Evolutionary conservation across 2,888 invertebrate species (phyloP), one percentile per base, ranked within the genome.

Genomic region (Diplazon laetatorius): DNA sequence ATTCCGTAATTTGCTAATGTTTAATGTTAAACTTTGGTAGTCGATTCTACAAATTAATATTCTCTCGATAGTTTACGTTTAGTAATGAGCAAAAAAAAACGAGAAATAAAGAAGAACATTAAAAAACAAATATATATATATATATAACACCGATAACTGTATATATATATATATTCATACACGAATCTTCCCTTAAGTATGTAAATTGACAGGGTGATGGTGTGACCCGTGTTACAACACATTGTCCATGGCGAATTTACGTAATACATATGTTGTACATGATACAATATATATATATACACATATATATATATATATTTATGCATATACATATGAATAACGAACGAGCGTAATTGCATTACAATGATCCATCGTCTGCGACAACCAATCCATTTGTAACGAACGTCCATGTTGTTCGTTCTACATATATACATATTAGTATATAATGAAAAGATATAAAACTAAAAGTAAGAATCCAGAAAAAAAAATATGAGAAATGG

Each of bases 101-200:
- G 1, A 60, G 60, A 22, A 73, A 69, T 44, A 46, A 30, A 14
- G 35, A 70, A 60, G n/a, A n/a, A n/a, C n/a, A n/a, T n/a, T n/a
- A n/a, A n/a, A n/a, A n/a, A n/a, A n/a, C n/a, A n/a, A n/a, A n/a
- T n/a, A n/a, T n/a, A n/a, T n/a, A n/a, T n/a, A n/a, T n/a, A n/a
- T n/a, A 71, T 55, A 65, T 60, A 44, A 76, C 66, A 74, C 69
- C 72, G 50, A 62, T 77, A 77, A 79, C 77, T 81, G 80, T 80
- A 80, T 76, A 82, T 82, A 80, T 76, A 82, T 82, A 82, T 69
- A 80, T 81, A 76, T 74, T 46, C 59, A 76, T 73, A 82, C 76
- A 74, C 80, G 72, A 73, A 75, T 62, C 44, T 59, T 80, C 75
- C 76, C 82, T 80, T 85, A 86, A 84, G 83, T 86, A 86, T 83